Conservation (phyloP, 1,140 invertebrate species). For the Notospermus geniculatus region DNA sequence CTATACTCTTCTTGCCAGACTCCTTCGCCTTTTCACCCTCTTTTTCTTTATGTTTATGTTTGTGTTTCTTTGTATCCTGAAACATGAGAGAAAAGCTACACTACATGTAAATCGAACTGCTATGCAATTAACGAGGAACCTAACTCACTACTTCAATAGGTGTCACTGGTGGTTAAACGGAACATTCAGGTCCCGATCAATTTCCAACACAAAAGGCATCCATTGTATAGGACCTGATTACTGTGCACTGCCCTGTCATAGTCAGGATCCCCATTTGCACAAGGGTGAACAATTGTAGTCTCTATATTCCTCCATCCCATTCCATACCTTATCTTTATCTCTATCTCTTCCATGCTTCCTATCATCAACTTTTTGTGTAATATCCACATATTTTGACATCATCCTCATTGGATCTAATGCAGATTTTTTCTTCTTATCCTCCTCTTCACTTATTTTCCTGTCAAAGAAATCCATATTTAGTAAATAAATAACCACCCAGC, state of each 20-base stretch:
- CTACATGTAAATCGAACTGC: too few species aligned
- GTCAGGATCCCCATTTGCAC: too few species aligned
- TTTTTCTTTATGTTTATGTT: constrained; percentile 44
- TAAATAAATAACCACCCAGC: too few species aligned
- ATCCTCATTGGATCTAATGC: constrained; percentile 69
- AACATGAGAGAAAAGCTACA: not conserved
- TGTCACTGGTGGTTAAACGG: too few species aligned
- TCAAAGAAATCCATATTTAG: too few species aligned
- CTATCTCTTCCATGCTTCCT: constrained; percentile 43
- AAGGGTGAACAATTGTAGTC: too few species aligned
- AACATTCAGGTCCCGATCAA: too few species aligned
- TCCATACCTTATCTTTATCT: constrained; percentile 26
- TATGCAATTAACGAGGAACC: too few species aligned
- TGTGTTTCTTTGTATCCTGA: constrained; percentile 28
- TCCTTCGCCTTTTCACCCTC: constrained; percentile 24
- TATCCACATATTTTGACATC: constrained; percentile 64
- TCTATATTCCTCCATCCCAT: constrained; percentile 1
- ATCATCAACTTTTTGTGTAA: constrained; percentile 39
- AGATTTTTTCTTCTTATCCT: constrained; percentile 24
- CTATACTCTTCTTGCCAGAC: constrained; percentile 58
- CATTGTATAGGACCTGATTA: too few species aligned
- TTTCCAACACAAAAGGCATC: too few species aligned
- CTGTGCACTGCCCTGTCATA: too few species aligned
- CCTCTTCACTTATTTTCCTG: constrained; percentile 17
- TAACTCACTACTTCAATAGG: too few species aligned